These are phyloP conservation scores for Platorchestia sp. DNA, from an alignment of 1,140 invertebrate species.

Conservation along the genomic window DNA sequence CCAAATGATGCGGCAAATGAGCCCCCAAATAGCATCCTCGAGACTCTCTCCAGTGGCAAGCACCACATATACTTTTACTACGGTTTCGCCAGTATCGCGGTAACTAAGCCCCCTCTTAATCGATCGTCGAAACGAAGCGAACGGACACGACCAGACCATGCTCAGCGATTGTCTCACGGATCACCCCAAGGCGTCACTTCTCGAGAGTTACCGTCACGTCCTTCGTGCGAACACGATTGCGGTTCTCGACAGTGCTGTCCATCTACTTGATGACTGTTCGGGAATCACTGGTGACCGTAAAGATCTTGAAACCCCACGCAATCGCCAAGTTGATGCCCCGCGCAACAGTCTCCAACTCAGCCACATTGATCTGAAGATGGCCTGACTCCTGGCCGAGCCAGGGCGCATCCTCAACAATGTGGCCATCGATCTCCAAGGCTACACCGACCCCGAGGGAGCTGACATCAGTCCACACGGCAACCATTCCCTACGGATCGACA, in stretches of 20 bases:
- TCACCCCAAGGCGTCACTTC: neutral
- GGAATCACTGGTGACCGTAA: neutral
- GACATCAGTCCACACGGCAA: no score
- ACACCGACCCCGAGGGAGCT: no score
- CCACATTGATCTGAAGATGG: neutral
- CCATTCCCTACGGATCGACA: no score
- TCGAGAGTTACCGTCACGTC: neutral
- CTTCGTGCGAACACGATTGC: no score
- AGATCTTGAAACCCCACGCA: neutral
- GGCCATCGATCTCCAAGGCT: no score
- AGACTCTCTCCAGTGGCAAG: constrained; percentile 21
- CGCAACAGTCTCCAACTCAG: constrained; percentile 12
- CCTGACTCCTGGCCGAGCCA: neutral
- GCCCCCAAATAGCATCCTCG: neutral
- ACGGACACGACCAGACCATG: neutral
- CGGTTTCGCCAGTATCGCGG: neutral
- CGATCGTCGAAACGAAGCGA: neutral
- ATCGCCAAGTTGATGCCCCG: neutral
- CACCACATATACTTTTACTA: neutral
- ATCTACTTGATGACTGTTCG: neutral
- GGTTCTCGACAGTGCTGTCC: no score
- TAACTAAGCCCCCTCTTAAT: neutral
- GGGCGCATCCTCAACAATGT: no score
- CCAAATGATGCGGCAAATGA: neutral
- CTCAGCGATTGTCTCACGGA: neutral